phyloP scores from a whole-genome alignment of 2,113 vertebrate species.

The Actinemys pallida region DNA sequence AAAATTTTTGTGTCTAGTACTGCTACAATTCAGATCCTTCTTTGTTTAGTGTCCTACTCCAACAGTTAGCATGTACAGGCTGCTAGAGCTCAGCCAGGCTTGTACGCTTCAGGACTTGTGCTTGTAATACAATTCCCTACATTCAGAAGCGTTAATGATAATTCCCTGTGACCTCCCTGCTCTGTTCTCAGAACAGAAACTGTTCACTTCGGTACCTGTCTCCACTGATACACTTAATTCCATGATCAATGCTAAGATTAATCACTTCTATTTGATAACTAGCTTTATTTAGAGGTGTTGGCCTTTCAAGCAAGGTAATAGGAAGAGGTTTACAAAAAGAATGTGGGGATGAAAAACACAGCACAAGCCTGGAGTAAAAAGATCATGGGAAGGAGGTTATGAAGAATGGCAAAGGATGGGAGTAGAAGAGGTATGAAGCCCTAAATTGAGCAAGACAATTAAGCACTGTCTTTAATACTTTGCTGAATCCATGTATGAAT shows the following conservation, averaged over 20 bases:
- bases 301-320: background rate
- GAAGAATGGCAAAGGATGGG: background rate
- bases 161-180: background rate
- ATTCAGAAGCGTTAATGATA: background rate
- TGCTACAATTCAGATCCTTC: background rate
- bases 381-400: background rate
- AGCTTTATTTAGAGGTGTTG: background rate
- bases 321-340: rapidly evolving
- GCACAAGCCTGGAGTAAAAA: background rate
- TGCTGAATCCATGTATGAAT: background rate
- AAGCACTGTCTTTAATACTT: background rate
- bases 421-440: background rate
- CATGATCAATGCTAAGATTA: background rate
- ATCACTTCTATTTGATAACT: background rate
- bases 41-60: background rate
- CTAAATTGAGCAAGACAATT: background rate
- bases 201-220: rapidly evolving
- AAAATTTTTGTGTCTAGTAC: rapidly evolving
- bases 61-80: background rate
- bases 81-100: background rate
- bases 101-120: background rate
- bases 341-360: background rate
- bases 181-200: background rate
- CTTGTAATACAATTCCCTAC: background rate
- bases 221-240: background rate